Percentiles rank a stretch among this genome's conserved stretches.
phyloP scores from a whole-genome alignment of 2,113 vertebrate genomes.

The human region GRCh38 chr12:106979001-106979500 shows the following conservation, averaged over 20 bases:
- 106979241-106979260: background rate
- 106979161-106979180: background rate
- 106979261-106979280: background rate
- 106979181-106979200: background rate
- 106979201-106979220: background rate
- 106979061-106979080: background rate
- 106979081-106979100: background rate
- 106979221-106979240: background rate
- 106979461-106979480: slow-evolving; percentile 4
- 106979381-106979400: slow-evolving; percentile 5
- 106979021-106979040: background rate
- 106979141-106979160: background rate
- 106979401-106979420: background rate
- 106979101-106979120: background rate
- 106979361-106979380: background rate
- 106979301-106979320: background rate
- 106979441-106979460: slow-evolving; percentile 14
- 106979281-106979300: background rate
- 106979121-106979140: background rate
- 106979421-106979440: slow-evolving; percentile 21
- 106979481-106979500: too few species aligned
- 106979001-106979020: too few species aligned
- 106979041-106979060: background rate
- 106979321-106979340: background rate
- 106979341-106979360: slow-evolving; percentile 27